Conservation (phyloP, 2,888 invertebrate species). For the Drosophila macrothrix region DNA sequence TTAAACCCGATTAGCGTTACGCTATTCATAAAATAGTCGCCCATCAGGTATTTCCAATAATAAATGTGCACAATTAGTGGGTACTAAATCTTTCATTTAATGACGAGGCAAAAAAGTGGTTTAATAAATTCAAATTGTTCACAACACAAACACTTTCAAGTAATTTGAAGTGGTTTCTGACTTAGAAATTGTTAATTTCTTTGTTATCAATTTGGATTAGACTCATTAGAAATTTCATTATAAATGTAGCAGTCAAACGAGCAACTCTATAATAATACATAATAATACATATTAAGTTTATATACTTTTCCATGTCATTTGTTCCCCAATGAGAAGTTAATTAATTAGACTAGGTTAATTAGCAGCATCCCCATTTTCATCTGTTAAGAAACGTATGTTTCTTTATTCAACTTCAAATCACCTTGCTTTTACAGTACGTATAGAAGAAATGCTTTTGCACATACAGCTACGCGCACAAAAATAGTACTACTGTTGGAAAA, state of each 20-base stretch:
- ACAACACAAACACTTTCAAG: not conserved
- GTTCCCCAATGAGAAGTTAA: not conserved
- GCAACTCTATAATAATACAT: not conserved
- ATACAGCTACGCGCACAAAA: not conserved
- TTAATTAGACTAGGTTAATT: not conserved
- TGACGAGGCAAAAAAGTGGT: conserved; percentile 29
- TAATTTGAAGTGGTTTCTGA: not conserved
- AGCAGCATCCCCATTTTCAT: not conserved
- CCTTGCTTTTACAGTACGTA: conserved; percentile 44
- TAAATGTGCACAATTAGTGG: conserved; percentile 1
- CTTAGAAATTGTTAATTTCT: conserved; percentile 28
- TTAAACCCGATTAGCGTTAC: conserved; percentile 3
- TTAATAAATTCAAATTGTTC: conserved; percentile 6
- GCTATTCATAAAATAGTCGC: conserved; percentile 35
- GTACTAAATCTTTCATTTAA: conserved; percentile 10
- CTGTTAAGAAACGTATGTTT: not conserved
- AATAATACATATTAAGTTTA: not conserved
- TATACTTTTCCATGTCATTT: not conserved
- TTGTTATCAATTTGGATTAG: conserved; percentile 47
- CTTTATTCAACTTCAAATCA: conserved; percentile 7
- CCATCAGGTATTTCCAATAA: conserved; percentile 25
- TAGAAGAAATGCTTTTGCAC: conserved; percentile 31
- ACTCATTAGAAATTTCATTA: conserved; percentile 47
- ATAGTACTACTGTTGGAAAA: not conserved
- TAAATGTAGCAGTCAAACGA: conserved; percentile 15